Percentiles rank a stretch among this genome's conserved stretches.
These are phyloP conservation scores for Lasioglossum leucozonium DNA, from an alignment of 2,888 invertebrate genomes.

Conservation along the genomic window DNA sequence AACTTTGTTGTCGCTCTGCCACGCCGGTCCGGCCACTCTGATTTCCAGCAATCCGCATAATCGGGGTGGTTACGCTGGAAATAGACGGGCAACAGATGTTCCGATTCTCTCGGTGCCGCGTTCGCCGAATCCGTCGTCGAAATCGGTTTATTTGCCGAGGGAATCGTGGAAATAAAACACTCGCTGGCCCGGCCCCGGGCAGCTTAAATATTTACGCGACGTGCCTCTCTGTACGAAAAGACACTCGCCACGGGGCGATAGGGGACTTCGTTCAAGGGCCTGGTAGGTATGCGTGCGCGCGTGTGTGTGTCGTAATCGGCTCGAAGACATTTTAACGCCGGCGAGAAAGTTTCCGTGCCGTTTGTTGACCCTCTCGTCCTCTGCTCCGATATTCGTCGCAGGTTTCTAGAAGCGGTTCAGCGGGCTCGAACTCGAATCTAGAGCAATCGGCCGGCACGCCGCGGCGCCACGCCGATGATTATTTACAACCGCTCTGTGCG, in stretches of 20 bases:
- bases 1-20: not conserved
- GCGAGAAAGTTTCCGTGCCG: slow-evolving; percentile 10
- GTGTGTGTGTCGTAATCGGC: slow-evolving; percentile 36
- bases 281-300: no score
- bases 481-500: not conserved
- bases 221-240: slow-evolving; percentile 17
- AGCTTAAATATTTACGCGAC: slow-evolving; percentile 60
- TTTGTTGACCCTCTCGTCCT: slow-evolving; percentile 10
- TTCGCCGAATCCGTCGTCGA: slow-evolving; percentile 54
- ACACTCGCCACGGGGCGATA: slow-evolving; percentile 12
- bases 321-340: slow-evolving; percentile 35
- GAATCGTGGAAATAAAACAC: slow-evolving; percentile 60
- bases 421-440: not conserved
- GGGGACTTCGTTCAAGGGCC: slow-evolving; percentile 21
- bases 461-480: not conserved
- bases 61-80: slow-evolving; percentile 27
- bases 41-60: slow-evolving; percentile 21
- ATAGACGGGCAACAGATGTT: slow-evolving; percentile 45
- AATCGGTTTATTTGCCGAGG: slow-evolving; percentile 61
- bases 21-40: not conserved
- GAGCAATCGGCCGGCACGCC: not conserved
- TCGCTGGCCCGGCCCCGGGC: slow-evolving; percentile 23
- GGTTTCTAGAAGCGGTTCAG: not conserved
- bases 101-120: slow-evolving; percentile 10
- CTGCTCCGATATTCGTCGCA: not conserved